Conservation (phyloP, 2,113 vertebrate species). For the Amphilophus citrinellus region DNA sequence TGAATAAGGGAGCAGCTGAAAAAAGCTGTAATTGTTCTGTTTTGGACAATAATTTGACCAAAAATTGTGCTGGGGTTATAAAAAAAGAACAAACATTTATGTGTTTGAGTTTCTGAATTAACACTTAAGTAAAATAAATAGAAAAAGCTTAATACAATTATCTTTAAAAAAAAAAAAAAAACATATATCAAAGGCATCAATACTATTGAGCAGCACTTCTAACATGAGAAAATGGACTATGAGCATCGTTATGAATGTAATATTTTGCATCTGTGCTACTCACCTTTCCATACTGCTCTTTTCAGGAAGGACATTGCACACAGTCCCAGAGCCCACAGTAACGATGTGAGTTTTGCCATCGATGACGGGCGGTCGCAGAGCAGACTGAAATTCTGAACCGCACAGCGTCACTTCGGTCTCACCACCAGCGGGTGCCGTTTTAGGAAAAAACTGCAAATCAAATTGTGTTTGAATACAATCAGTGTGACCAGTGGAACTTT, state of each 20-base stretch:
- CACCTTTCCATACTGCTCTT: constrained; percentile 81
- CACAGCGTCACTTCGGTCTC: constrained; percentile 87
- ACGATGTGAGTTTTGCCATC: constrained; percentile 70
- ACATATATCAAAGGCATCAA: neutral
- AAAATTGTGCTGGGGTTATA: neutral
- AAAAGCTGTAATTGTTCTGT: neutral
- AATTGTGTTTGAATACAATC: neutral
- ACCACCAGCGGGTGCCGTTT: constrained; percentile 80
- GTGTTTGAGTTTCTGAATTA: neutral
- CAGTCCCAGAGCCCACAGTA: constrained; percentile 78
- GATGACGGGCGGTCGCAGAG: constrained; percentile 12
- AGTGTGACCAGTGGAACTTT: neutral
- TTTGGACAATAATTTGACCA: neutral
- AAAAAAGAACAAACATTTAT: neutral
- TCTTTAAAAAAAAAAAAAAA: neutral
- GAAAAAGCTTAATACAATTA: neutral
- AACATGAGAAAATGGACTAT: neutral
- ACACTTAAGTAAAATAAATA: neutral
- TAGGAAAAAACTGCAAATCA: constrained; percentile 87
- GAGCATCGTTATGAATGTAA: neutral
- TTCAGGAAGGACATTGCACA: constrained; percentile 77
- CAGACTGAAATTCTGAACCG: constrained; percentile 87
- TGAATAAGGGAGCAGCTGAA: neutral
- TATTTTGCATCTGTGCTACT: constrained; percentile 26
- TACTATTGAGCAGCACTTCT: neutral